Base-by-base conservation (phyloP, 2,113 vertebrate species). In the Martes martes region DNA sequence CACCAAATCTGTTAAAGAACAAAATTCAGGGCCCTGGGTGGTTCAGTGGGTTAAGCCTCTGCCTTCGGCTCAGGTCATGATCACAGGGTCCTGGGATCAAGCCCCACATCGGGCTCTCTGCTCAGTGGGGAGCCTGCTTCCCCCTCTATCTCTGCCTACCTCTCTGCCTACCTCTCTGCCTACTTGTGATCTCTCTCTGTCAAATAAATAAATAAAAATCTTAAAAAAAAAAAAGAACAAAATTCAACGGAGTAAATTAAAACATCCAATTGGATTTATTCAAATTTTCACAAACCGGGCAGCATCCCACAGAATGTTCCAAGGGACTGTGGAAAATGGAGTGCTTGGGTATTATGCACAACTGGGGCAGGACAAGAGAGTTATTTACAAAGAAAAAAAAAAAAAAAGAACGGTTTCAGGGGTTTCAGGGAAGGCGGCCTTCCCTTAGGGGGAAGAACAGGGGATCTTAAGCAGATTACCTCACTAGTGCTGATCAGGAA, bases 81-180 rank as follows among this genome's bases (percentile, higher is more conserved):
- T 16, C 15, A 0, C 15, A 52, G 15, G 4, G 50, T 5, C 50
- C 50, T 52, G 50, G 14, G 50, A 52, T 52, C 4, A 1, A 52
- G 50, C 50, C 14, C 50, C 4, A 1, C 50, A 52, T 52, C 4
- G 4, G 50, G 50, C 50, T 52, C 50, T 52, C 50, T 52, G 50
- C 50, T 52, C 50, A 52, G 50, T 15, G 14, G 50, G 50, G 4
- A 52, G 50, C 50, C 50, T 16, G 50, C 50, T 52, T 52, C 4
- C 50, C 50, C 3, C 15, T 15, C 50, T 52, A 15, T 52, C 50
- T 52, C 50, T 52, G 50, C 50, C 50, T 52, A n/a, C n/a, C 36
- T 36, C 36, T 36, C 36, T 36, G 36, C 36, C 36, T 36, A 1
- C 50, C 14, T 52, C 50, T 52, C 50, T 52, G 50, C 15, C 50